phyloP scores from a whole-genome alignment of 2,888 invertebrate genomes.

The Drymonia ruficornis region DNA sequence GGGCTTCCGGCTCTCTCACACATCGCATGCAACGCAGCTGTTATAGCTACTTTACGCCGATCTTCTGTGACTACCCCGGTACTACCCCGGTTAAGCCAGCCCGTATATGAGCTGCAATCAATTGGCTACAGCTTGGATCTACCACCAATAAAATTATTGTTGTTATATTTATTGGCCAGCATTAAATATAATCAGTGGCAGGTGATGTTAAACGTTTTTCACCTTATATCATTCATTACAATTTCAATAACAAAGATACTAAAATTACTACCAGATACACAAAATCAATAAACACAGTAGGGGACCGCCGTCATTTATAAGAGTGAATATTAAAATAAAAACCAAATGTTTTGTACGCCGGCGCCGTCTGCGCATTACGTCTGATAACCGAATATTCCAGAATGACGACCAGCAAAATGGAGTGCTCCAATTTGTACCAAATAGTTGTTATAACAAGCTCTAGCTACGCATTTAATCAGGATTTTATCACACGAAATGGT shows the following conservation, averaged over 20 bases:
- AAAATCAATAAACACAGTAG: slow-evolving; percentile 4
- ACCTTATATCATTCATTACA: background rate
- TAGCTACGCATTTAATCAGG: slow-evolving; percentile 29
- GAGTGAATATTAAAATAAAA: background rate
- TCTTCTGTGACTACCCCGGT: too few species aligned
- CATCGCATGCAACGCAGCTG: too few species aligned
- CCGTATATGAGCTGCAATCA: too few species aligned
- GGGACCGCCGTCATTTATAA: background rate
- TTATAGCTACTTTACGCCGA: too few species aligned
- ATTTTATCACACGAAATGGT: slow-evolving; percentile 30
- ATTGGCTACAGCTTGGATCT: too few species aligned
- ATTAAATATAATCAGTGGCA: background rate
- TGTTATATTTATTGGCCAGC: background rate
- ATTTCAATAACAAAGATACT: background rate
- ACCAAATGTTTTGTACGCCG: background rate
- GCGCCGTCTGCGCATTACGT: slow-evolving; percentile 5
- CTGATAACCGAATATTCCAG: slow-evolving; percentile 16
- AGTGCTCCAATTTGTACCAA: slow-evolving; percentile 44
- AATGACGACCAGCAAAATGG: slow-evolving; percentile 16
- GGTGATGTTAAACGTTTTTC: background rate
- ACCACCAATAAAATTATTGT: too few species aligned
- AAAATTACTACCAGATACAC: background rate
- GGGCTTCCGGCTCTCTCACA: too few species aligned
- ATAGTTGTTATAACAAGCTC: slow-evolving; percentile 34
- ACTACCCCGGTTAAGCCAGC: too few species aligned